phyloP scores from a whole-genome alignment of 2,797 vertebrate genomes.

The Xenops minutus region DNA sequence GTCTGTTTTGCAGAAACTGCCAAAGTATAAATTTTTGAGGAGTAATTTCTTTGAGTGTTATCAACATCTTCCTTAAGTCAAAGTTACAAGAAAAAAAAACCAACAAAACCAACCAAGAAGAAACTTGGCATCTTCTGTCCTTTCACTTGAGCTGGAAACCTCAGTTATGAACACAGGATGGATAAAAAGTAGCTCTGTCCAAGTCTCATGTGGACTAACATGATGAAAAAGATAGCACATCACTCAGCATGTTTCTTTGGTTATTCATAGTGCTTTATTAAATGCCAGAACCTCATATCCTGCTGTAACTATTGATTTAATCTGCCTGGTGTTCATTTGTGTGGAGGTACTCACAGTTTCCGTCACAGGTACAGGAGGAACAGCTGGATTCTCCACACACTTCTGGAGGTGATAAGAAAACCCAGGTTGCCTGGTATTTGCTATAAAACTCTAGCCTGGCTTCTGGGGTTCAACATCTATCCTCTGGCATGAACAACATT shows the following conservation, averaged over 20 bases:
- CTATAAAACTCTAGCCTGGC: background rate
- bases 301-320: background rate
- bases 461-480: background rate
- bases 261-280: background rate
- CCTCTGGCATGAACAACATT: background rate
- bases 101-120: too few species aligned
- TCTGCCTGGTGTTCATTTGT: background rate
- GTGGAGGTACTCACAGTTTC: background rate
- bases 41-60: background rate
- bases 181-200: background rate
- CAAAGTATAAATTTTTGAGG: background rate
- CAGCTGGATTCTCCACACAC: background rate
- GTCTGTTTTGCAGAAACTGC: background rate
- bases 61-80: background rate
- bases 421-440: background rate
- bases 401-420: background rate
- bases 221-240: background rate
- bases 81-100: background rate
- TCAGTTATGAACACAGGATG: background rate
- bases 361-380: background rate
- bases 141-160: background rate
- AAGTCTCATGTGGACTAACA: background rate
- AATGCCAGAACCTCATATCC: background rate
- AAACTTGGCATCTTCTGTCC: background rate
- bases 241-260: background rate